phyloP scores from a whole-genome alignment of 2,797 vertebrate species.

The Cossypha caffra region DNA sequence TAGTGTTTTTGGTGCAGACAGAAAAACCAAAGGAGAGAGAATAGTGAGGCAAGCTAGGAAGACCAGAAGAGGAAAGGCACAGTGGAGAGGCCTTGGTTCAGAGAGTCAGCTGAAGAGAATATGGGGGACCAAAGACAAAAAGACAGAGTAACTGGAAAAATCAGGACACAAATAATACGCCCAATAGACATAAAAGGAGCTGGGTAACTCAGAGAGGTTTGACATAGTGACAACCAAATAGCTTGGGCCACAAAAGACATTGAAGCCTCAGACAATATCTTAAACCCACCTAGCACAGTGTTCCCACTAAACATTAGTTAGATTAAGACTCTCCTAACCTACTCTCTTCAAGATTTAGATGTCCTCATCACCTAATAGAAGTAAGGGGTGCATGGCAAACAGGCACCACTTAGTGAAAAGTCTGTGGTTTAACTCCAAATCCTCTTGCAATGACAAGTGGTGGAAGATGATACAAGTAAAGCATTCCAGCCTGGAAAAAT shows the following conservation, averaged over 20 bases:
- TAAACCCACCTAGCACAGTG: background rate
- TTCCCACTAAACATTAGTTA: background rate
- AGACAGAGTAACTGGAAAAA: background rate
- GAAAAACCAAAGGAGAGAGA: slow-evolving; percentile 13
- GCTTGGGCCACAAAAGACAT: background rate
- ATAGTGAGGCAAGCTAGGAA: background rate
- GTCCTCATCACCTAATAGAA: background rate
- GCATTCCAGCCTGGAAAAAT: background rate
- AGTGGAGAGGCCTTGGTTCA: slow-evolving; percentile 7
- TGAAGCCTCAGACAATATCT: background rate
- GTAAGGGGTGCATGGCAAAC: background rate
- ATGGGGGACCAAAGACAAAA: background rate
- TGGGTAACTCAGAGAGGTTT: background rate
- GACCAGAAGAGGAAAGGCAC: slow-evolving; percentile 2
- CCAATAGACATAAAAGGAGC: background rate
- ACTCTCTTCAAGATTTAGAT: background rate
- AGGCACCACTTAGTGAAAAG: background rate
- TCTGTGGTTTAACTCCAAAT: background rate
- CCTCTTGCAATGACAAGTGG: background rate
- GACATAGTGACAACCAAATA: background rate
- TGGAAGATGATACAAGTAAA: background rate
- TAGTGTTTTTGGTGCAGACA: background rate
- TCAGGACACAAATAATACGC: background rate
- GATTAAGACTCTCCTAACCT: background rate
- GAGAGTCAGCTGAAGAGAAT: slow-evolving; percentile 4